phyloP scores from a whole-genome alignment of 2,113 vertebrate species.

The Labeo catla region DNA sequence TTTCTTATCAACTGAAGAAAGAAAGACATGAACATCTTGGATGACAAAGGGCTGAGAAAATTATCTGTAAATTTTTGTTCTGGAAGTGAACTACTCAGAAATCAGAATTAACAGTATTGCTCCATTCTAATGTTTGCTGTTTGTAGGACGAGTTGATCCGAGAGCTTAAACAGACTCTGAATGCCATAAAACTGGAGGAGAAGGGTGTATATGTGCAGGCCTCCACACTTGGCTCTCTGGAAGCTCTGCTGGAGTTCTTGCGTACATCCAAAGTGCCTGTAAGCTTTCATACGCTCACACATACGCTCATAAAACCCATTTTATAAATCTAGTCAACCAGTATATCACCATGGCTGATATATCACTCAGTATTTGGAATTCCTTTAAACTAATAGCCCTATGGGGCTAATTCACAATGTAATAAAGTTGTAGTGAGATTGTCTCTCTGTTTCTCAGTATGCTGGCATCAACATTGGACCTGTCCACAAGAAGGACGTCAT shows the following conservation, averaged over 20 bases:
- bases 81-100: no score
- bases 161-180: constrained; percentile 95
- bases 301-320: neutral
- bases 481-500: constrained; percentile 98
- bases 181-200: constrained; percentile 95
- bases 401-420: no score
- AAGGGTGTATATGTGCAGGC: constrained; percentile 98
- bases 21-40: no score
- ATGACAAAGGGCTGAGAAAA: no score
- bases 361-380: no score
- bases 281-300: constrained; percentile 64
- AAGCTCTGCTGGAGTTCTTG: constrained; percentile 96
- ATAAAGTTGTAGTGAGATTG: no score
- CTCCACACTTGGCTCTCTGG: constrained; percentile 94
- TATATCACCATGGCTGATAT: no score
- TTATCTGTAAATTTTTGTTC: no score
- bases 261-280: constrained; percentile 92
- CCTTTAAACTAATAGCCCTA: no score
- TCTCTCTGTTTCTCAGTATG: constrained; percentile 79
- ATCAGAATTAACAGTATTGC: neutral
- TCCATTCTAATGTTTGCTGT: neutral
- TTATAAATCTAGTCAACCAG: neutral
- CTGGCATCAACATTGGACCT: constrained; percentile 98
- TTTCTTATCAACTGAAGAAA: no score
- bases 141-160: constrained; percentile 91